Percentiles rank a stretch among this genome's conserved stretches.
Evolutionary conservation across 2,113 vertebrate species (phyloP).

Genomic region (Percopsis transmontana): DNA sequence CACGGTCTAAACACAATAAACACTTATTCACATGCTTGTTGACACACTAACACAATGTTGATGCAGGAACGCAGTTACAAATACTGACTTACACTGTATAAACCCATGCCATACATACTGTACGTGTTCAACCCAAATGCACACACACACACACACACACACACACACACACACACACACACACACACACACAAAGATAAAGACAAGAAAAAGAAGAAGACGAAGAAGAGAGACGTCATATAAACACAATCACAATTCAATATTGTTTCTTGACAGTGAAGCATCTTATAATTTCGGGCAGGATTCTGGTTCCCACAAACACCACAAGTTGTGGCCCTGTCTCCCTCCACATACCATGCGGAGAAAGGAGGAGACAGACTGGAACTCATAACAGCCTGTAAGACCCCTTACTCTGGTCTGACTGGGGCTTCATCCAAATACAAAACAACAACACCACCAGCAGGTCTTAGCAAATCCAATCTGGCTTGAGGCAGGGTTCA

Average conservation of each 20-base stretch:
- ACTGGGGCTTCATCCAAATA: slow-evolving; percentile 11
- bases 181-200: slow-evolving; percentile 1
- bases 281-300: slow-evolving; percentile 28
- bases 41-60: slow-evolving; percentile 11
- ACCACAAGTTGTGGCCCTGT: slow-evolving; percentile 18
- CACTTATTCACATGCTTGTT: slow-evolving; percentile 13
- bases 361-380: slow-evolving; percentile 46
- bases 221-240: slow-evolving; percentile 1
- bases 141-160: neutral
- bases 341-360: slow-evolving; percentile 25
- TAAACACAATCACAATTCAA: slow-evolving; percentile 35
- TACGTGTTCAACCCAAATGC: neutral
- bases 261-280: slow-evolving; percentile 25
- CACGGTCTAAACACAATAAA: slow-evolving; percentile 25
- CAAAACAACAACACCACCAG: slow-evolving; percentile 38
- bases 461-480: slow-evolving; percentile 27
- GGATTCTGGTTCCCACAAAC: slow-evolving; percentile 43
- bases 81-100: slow-evolving; percentile 6
- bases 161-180: slow-evolving; percentile 8
- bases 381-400: slow-evolving; percentile 28
- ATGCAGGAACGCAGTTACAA: slow-evolving; percentile 17
- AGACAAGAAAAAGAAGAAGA: neutral
- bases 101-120: neutral
- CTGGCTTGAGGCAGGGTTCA: slow-evolving; percentile 44
- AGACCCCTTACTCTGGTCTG: slow-evolving; percentile 14